Evolutionary conservation across 2,797 vertebrate genomes (phyloP), one percentile per base, ranked within the genome.

Genomic region (Cottoperca gobio): DNA sequence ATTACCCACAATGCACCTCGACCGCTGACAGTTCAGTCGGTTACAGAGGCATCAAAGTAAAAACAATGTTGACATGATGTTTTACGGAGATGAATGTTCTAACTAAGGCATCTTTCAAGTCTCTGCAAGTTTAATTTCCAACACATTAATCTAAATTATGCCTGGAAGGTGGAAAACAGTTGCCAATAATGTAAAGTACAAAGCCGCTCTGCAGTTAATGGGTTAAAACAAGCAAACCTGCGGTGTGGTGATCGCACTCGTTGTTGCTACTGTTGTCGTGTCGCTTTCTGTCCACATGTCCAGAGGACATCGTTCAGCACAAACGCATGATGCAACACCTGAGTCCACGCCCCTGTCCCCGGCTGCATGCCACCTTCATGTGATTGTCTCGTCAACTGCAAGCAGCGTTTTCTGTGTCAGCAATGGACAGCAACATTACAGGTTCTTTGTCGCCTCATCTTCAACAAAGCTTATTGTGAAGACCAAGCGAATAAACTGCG

Each of bases 321-420:
- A 0, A 40, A 28, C 0, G 61, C 79, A 82, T 78, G 79, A 45
- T 6, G 17, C 48, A 48, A 37, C 43, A 42, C 43, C 17, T 49
- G 49, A 57, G 55, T 49, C 74, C 70, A 61, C 19, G 4, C 42
- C 28, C 0, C 35, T 10, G 58, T 55, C 10, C 3, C 45, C 8
- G 78, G 50, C 54, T 81, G 83, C 84, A 85, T 80, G 82, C 9
- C n/a, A 13, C n/a, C n/a, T 54, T 19, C 35, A 8, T 60, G 67
- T 81, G 68, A 69, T 35, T 37, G 69, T 79, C 75, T 53, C 46
- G 28, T 66, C 60, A 13, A 2, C 23, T 66, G 70, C 37, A 35
- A 33, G 31, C 50, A 4, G 52, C 58, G 13, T 57, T 62, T 39
- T 62, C 10, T 64, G 21, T 68, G 17, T 70, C 66, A 66, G 73